A percentile compares a stretch with the other conserved stretches of the same genome.
Conservation (phyloP, 2,797 vertebrate genomes). For the Zenarchopterus dispar region DNA sequence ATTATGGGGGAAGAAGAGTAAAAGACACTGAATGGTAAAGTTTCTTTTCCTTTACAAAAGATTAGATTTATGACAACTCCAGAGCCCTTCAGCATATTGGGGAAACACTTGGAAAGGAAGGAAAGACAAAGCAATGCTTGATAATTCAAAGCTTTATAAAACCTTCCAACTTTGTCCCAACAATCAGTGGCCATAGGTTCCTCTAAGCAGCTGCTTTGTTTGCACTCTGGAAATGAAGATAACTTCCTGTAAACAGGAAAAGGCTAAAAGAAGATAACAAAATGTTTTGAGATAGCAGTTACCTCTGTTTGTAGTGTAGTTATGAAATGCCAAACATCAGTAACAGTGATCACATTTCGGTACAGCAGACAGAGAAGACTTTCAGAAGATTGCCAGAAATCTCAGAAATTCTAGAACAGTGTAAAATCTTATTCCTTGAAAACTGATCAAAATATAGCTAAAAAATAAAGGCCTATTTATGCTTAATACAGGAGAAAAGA, state of each 20-base stretch:
- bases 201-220: background rate
- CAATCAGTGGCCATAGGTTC: background rate
- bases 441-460: too few relatives aligned
- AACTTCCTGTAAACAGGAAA: conserved; percentile 5
- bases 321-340: conserved; percentile 2
- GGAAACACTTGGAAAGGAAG: background rate
- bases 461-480: too few relatives aligned
- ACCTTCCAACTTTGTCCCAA: background rate
- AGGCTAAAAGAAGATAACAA: conserved; percentile 2
- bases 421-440: too few relatives aligned
- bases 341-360: background rate
- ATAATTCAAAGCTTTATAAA: conserved; percentile 1
- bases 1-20: background rate
- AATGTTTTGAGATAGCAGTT: background rate
- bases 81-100: background rate
- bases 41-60: background rate
- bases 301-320: background rate
- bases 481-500: too few relatives aligned
- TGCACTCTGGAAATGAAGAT: conserved; percentile 6
- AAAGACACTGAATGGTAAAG: background rate
- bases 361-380: too few relatives aligned
- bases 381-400: too few relatives aligned
- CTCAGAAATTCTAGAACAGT: too few relatives aligned
- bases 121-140: background rate
- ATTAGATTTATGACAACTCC: background rate